Conservation (phyloP, 2,113 vertebrate genomes). For the Nothoprocta perdicaria region DNA sequence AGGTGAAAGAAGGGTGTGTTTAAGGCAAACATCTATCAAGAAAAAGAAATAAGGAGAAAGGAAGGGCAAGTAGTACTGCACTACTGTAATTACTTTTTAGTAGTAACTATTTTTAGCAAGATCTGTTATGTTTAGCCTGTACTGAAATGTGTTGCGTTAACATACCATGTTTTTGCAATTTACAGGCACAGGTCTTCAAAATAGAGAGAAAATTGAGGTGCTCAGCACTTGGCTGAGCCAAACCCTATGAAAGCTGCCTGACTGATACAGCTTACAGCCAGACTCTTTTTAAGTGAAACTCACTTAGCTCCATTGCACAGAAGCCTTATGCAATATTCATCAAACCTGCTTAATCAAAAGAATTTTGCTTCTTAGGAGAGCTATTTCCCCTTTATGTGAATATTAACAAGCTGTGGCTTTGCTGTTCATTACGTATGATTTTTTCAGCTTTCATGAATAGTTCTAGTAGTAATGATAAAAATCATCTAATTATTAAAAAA, state of each 20-base stretch:
- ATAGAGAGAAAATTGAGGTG: neutral
- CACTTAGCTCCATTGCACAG: neutral
- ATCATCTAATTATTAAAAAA: neutral
- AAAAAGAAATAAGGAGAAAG: neutral
- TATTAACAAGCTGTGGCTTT: slow-evolving; percentile 8
- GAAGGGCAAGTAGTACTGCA: neutral
- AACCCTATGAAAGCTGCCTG: neutral
- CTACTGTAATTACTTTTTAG: neutral
- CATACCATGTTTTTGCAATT: neutral
- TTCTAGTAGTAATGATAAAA: slow-evolving; percentile 15
- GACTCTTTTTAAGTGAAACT: neutral
- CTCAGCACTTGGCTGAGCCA: neutral
- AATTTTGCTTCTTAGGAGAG: slow-evolving; percentile 7
- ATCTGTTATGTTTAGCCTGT: neutral
- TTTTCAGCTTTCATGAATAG: slow-evolving; percentile 7
- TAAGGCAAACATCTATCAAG: neutral
- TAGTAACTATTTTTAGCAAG: neutral
- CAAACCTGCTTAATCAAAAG: slow-evolving; percentile 17
- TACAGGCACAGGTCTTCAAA: neutral
- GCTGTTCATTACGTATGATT: neutral
- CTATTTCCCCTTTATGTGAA: neutral
- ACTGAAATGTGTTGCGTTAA: neutral
- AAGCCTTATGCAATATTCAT: slow-evolving; percentile 27
- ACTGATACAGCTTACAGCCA: neutral
- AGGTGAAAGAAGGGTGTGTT: neutral